Conservation (phyloP, 2,113 vertebrate species). For the Halichoerus grypus region DNA sequence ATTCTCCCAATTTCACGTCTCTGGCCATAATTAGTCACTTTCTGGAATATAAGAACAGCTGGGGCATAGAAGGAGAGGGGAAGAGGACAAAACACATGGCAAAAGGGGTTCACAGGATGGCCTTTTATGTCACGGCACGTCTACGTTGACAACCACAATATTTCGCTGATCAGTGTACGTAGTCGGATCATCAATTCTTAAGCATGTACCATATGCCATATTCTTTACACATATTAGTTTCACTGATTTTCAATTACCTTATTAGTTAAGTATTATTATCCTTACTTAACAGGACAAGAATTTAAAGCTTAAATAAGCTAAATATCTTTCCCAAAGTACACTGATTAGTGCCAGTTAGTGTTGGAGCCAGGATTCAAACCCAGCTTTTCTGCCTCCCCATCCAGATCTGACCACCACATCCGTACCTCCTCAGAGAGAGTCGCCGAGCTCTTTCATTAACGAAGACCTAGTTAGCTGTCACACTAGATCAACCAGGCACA, state of each 20-base stretch:
- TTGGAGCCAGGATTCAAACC: neutral
- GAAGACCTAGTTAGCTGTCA: neutral
- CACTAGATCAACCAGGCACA: neutral
- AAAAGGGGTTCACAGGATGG: accelerated
- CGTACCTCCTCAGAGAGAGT: neutral
- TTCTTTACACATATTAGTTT: neutral
- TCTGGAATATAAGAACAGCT: neutral
- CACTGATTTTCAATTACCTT: neutral
- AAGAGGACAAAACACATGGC: neutral
- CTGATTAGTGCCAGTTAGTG: neutral
- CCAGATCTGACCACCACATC: neutral
- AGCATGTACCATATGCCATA: neutral
- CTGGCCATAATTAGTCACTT: neutral
- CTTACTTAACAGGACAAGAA: constrained; percentile 1
- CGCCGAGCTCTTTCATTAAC: neutral
- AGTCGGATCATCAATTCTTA: neutral
- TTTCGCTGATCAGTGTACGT: neutral
- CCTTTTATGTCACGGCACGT: neutral
- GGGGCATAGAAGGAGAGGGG: neutral
- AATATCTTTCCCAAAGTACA: neutral
- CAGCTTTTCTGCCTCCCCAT: neutral
- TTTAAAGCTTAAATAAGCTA: neutral
- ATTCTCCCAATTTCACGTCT: neutral
- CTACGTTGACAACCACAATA: neutral
- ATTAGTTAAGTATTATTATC: neutral